phyloP scores from a whole-genome alignment of 2,888 invertebrate genomes.

The Deladenus siricidicola region DNA sequence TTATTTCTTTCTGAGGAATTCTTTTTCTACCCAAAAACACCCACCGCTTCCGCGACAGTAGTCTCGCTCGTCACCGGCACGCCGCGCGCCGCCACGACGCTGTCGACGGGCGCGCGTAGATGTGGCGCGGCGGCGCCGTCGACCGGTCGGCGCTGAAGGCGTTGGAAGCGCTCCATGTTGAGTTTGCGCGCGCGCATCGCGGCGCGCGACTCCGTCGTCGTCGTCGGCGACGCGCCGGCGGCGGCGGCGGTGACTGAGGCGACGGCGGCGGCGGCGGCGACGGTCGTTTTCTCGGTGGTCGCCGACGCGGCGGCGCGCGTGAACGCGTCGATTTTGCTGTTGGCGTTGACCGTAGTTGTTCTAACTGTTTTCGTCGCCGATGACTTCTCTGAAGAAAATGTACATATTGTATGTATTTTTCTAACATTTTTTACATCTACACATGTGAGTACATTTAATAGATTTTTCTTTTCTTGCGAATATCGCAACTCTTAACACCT shows the following conservation, averaged over 20 bases:
- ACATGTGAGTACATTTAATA: too few relatives aligned
- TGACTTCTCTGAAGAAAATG: too few relatives aligned
- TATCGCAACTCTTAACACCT: too few relatives aligned
- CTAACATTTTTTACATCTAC: too few relatives aligned
- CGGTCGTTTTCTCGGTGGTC: background rate
- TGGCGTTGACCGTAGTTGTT: background rate
- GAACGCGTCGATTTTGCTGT: background rate
- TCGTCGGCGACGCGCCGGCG: background rate
- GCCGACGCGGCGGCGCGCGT: too few relatives aligned
- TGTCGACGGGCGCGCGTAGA: slow-evolving; percentile 1
- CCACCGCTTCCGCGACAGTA: background rate
- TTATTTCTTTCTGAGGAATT: too few relatives aligned
- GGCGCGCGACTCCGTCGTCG: slow-evolving; percentile 6
- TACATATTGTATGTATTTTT: too few relatives aligned
- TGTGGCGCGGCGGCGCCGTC: slow-evolving; percentile 3
- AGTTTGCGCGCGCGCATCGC: slow-evolving; percentile 24
- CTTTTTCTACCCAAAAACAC: too few relatives aligned
- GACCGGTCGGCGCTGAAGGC: slow-evolving; percentile 35
- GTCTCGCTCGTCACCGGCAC: slow-evolving; percentile 1
- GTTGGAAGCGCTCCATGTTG: slow-evolving; percentile 51
- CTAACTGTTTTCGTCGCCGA: background rate
- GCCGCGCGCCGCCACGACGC: background rate
- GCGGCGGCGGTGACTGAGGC: background rate
- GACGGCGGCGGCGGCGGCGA: background rate
- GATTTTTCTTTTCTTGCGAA: too few relatives aligned